Evolutionary conservation across 2,888 invertebrate genomes (phyloP), one percentile per base, ranked within the genome.

Genomic region (Erannis defoliaria): DNA sequence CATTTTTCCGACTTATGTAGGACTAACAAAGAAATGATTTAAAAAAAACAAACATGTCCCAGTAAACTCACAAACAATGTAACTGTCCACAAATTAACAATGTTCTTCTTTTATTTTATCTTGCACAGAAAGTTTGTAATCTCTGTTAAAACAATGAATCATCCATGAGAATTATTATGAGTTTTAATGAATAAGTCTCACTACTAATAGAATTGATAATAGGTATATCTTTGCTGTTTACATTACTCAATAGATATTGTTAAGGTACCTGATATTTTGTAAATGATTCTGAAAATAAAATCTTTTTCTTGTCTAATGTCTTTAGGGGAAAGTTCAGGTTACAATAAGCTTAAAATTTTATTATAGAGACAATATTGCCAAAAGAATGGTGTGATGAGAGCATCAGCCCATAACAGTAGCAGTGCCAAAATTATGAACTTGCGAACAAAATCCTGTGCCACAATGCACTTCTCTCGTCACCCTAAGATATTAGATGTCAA

Each of bases 121-220:
- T 45, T 14, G 16, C 14, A 16, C 26, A 45, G 16, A 45, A 26
- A n/a, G 43, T 45, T 31, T 12, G 12, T 48, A 48, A 21, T 49
- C 26, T 23, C 1, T 18, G 19, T 14, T 26, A 29, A 10, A 37
- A 16, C 14, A 43, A 50, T 43, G 49, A 57, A 43, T 57, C 43
- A 57, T 40, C 16, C 12, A 6, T 16, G 6, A 21, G 12, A 14
- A 57, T 33, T 29, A 42, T 26, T 26, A 37, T 51, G 16, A 19
- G 29, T 23, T 51, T 51, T 23, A 49, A 48, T 49, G 26, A 57
- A 50, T 51, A 50, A 31, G 16, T 16, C 14, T 40, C 12, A 21
- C 29, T 40, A 33, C 23, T n/a, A 18, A 49, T 33, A 48, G 10
- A 8, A n/a, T 40, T 33, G 4, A 31, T 40, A n/a, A n/a, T n/a